Evolutionary conservation across 2,113 vertebrate genomes (phyloP), one percentile per base, ranked within the genome.

Genomic region (Catharus bicknelli): DNA sequence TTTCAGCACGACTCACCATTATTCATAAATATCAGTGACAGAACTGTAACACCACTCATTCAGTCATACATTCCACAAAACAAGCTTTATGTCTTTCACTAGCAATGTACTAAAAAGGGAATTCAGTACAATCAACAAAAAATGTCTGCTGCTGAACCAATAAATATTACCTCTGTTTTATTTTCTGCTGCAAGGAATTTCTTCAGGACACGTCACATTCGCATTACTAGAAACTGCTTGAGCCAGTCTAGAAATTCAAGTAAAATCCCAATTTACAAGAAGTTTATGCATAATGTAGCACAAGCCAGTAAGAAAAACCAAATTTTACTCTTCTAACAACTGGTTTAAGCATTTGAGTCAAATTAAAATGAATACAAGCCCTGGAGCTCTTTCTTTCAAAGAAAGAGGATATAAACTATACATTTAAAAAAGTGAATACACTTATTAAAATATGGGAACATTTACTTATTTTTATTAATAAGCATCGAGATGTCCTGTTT

Each of bases 1-100:
- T 64, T 80, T 96, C 90, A 92, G 89, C 89, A 93, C 4, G 16
- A 94, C 47, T 88, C 66, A 95, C 77, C 88, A 80, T 51, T 88
- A 11, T 38, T 20, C 32, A 51, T 26, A 34, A 47, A 0, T 9
- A 79, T 9, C 32, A 47, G 25, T 15, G 19, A 70, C 42, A 30
- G 7, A 93, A 72, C 7, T 45, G 1, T 16, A 89, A 43, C 14
- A 47, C 26, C 58, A 55, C 34, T 82, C 16, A 75, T 17, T 34
- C 5, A 45, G 7, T 54, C 34, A n/a, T 5, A 5, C 7, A 47
- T 25, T 25, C 22, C 36, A 90, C 40, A 67, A 40, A 74, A 67
- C 4, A 55, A 86, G 13, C 61, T 78, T 48, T 36, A 2, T 1
- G 4, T 45, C 20, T 70, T 85, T 45, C 20, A 61, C 13, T 26